Base-by-base conservation (phyloP, 1,140 invertebrate genomes). In the Drosophila truncata region DNA sequence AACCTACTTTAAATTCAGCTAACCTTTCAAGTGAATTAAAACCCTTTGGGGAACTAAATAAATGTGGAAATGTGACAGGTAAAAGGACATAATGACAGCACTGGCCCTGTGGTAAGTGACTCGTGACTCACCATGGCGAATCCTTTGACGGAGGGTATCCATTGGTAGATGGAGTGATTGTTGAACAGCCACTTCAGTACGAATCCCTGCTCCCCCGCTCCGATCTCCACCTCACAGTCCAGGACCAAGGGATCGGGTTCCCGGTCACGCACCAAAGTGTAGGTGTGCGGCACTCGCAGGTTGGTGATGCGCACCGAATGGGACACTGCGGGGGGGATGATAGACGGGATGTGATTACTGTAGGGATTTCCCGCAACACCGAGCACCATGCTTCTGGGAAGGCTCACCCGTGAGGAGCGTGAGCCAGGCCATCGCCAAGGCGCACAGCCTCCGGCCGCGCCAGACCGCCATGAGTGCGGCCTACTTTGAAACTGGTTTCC, bases 171-270 rank as follows among this genome's bases (percentile, higher is more conserved):
- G 67, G 86, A 92, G 58, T 92, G 81, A 74, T 91, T 92, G 64
- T 93, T 93, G 49, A 93, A 92, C 55, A 92, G 72, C 92, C 92
- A 93, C 75, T 93, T 93, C 41, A 93, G 78, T 4, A 93, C 92
- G 77, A 93, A 92, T 46, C 92, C 92, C 65, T 90, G 90, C 78
- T 93, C 92, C 47, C 66, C 42, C 33, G 85, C 63, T 42, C 71
- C 85, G 44, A 93, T 78, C 62, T 93, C 92, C 69, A 92, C 92
- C 77, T 93, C 92, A 62, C 92, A 93, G 78, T 93, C 92, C 67
- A 93, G 80, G 47, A 93, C 78, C 66, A 93, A 57, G 31, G 92
- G 91, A 79, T 91, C 86, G 35, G 88, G 88, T 58, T 92, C 91
- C 61, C 79, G 78, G 76, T 91, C 81, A 59, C 87, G 83, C 74